These are phyloP conservation scores for Muntiacus muntjak DNA, from an alignment of 2,113 vertebrate genomes.

Conservation along the genomic window DNA sequence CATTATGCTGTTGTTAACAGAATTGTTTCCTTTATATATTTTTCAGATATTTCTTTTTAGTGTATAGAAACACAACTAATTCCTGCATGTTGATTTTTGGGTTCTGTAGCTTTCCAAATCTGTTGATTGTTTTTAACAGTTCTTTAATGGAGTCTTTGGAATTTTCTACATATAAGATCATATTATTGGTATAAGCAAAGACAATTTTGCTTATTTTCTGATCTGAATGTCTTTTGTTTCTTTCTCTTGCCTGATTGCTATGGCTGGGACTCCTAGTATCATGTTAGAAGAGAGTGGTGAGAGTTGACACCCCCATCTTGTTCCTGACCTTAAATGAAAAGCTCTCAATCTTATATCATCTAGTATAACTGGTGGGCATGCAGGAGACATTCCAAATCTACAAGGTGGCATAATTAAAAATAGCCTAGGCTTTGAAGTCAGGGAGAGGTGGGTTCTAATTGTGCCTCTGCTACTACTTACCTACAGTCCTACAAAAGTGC, in stretches of 20 bases:
- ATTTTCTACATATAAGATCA: neutral
- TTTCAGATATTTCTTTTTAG: neutral
- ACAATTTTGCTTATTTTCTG: neutral
- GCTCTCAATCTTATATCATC: neutral
- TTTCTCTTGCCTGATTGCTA: neutral
- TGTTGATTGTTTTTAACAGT: neutral
- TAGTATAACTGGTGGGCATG: neutral
- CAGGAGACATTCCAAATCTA: neutral
- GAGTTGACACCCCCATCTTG: neutral
- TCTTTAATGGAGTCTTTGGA: neutral
- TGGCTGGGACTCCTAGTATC: too few relatives aligned
- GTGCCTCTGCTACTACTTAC: neutral
- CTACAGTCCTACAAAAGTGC: neutral
- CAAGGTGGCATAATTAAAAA: accelerated
- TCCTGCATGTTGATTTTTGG: neutral
- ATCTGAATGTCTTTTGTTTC: neutral
- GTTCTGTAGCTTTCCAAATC: neutral
- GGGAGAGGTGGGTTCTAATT: neutral
- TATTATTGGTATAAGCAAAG: neutral
- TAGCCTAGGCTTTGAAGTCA: neutral
- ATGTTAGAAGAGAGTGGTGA: neutral
- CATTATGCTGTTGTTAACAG: neutral
- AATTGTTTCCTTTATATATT: neutral
- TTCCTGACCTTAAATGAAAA: neutral
- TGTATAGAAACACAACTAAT: neutral